These are phyloP conservation scores for Coenobita brevimanus DNA, from an alignment of 1,140 invertebrate species.

Conservation along the genomic window DNA sequence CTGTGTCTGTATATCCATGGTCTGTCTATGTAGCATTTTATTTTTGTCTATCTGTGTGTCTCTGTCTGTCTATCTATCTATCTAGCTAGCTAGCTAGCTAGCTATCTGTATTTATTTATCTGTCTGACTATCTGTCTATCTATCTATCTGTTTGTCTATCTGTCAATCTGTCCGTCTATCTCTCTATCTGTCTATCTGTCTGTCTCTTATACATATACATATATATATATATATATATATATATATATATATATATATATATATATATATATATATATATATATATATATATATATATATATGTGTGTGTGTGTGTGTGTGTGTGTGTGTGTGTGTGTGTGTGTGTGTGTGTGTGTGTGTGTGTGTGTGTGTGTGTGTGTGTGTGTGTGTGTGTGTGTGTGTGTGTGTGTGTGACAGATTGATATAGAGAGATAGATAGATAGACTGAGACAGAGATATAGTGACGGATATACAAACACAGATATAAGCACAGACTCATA, in stretches of 20 bases:
- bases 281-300: slow-evolving; percentile 22
- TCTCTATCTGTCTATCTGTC: no score
- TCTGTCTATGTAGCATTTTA: background rate
- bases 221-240: background rate
- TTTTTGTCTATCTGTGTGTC: no score
- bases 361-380: background rate
- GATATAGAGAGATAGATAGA: no score
- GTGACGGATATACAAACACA: background rate
- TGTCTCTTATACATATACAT: background rate
- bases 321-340: background rate
- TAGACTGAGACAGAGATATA: no score
- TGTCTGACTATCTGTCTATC: no score
- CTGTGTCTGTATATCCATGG: background rate
- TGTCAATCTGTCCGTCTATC: no score
- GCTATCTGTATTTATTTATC: no score
- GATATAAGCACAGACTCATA: background rate
- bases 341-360: background rate
- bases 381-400: background rate
- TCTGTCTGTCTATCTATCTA: no score
- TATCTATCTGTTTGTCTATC: no score
- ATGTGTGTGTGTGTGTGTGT: background rate
- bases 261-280: no score
- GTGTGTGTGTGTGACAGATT: background rate
- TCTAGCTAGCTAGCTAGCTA: no score
- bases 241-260: no score